Percentiles rank a stretch among this genome's conserved stretches.
These are phyloP conservation scores for Yponomeuta malinellus DNA, from an alignment of 2,888 invertebrate genomes.

Conservation along the genomic window DNA sequence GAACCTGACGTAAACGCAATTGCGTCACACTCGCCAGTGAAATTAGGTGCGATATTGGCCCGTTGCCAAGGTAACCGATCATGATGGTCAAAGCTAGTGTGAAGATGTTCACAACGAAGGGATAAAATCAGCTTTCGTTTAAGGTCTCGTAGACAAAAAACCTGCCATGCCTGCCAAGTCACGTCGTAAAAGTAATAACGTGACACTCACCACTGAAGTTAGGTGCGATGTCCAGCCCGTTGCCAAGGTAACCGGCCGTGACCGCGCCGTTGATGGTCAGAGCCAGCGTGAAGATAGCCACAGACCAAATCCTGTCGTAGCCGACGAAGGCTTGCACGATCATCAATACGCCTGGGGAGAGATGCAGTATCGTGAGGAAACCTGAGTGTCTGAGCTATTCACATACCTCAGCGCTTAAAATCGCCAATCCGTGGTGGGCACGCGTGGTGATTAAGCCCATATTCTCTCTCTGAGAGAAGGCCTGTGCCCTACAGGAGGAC, in stretches of 20 bases:
- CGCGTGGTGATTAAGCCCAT: too few relatives aligned
- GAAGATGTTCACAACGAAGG: conserved; percentile 78
- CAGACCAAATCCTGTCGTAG: conserved; percentile 81
- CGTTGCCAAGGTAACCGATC: conserved; percentile 90
- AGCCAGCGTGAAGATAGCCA: conserved; percentile 85
- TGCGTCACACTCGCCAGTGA: conserved; percentile 77
- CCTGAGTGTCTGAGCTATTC: neutral
- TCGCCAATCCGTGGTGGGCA: too few relatives aligned
- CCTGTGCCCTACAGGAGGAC: too few relatives aligned
- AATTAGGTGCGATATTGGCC: conserved; percentile 91
- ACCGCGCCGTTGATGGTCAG: conserved; percentile 90
- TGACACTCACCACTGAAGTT: conserved; percentile 84
- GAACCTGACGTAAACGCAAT: too few relatives aligned
- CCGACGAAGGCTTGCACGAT: conserved; percentile 83
- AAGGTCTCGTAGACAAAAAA: conserved; percentile 34
- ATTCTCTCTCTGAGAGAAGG: too few relatives aligned
- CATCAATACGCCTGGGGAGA: conserved; percentile 78
- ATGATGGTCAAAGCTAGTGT: conserved; percentile 87
- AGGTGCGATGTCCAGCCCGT: conserved; percentile 91
- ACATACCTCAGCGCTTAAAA: too few relatives aligned
- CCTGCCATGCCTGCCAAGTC: conserved; percentile 84
- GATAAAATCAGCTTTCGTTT: too few relatives aligned
- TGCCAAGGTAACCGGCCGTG: conserved; percentile 89
- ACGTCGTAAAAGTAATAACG: neutral
- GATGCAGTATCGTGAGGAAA: neutral